These are phyloP conservation scores for Stegophylla sp. DNA, from an alignment of 2,888 invertebrate species.

Conservation along the genomic window DNA sequence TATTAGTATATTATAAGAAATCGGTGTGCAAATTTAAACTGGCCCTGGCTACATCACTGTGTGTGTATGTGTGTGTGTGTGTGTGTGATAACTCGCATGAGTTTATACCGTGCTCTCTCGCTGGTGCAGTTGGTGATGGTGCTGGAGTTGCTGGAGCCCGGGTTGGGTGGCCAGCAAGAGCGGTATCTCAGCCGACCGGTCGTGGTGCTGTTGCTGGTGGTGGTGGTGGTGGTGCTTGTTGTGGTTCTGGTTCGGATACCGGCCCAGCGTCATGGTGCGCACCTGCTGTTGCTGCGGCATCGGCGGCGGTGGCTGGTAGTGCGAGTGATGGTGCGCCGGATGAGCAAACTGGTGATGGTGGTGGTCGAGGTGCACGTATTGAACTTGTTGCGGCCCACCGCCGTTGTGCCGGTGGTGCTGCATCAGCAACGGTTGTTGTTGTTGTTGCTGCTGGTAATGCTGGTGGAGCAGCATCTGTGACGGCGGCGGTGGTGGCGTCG, in stretches of 20 bases:
- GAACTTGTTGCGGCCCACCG: constrained; percentile 17
- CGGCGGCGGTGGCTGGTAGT: constrained; percentile 37
- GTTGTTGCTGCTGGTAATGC: not conserved
- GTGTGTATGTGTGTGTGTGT: not conserved
- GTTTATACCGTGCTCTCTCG: constrained; percentile 59
- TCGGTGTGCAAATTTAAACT: too few species aligned
- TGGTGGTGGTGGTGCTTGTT: constrained; percentile 17
- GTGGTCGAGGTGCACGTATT: constrained; percentile 41
- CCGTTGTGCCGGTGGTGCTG: constrained; percentile 30
- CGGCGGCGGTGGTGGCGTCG: constrained; percentile 26
- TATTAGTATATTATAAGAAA: too few species aligned
- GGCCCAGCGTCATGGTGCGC: constrained; percentile 44
- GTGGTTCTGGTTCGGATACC: constrained; percentile 27
- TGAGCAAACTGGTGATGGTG: not conserved
- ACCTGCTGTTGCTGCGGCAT: constrained; percentile 17
- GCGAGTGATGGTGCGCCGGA: constrained; percentile 16
- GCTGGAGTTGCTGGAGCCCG: constrained; percentile 31
- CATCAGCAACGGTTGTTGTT: constrained; percentile 8
- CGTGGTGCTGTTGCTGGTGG: constrained; percentile 26
- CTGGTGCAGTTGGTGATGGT: constrained; percentile 53
- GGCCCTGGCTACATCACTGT: not conserved
- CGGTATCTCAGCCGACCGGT: constrained; percentile 58
- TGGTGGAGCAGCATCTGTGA: constrained; percentile 4
- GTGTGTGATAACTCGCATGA: not conserved
- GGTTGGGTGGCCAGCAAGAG: constrained; percentile 49